Evolutionary conservation across 2,113 vertebrate genomes (phyloP).

Genomic region (Aix galericulata): DNA sequence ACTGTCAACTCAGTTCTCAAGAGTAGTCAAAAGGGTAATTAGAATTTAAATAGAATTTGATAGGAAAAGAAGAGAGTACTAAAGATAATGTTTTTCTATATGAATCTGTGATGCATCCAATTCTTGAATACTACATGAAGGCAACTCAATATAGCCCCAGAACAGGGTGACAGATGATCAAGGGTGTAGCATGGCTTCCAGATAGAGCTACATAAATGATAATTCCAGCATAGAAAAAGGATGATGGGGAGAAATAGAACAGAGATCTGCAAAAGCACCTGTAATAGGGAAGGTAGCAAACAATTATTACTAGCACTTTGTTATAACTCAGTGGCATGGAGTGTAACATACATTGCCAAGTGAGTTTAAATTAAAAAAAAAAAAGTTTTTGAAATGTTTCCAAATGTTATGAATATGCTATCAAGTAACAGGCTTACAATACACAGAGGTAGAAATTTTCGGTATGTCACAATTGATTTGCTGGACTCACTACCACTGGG

Average conservation of each 20-base stretch:
- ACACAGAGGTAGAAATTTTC: background rate
- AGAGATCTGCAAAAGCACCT: background rate
- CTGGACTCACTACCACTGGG: background rate
- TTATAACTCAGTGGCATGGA: background rate
- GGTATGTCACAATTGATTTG: background rate
- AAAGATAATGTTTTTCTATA: background rate
- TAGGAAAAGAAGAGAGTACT: background rate
- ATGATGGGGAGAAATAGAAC: background rate
- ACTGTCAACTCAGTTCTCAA: background rate
- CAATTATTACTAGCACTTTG: background rate
- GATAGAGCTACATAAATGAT: background rate
- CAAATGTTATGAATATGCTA: background rate
- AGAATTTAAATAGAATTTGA: background rate
- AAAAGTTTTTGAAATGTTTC: background rate
- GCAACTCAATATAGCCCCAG: background rate
- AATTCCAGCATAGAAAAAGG: background rate
- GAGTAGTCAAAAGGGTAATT: background rate
- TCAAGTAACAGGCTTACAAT: background rate
- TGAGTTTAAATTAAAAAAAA: background rate
- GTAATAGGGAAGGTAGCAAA: background rate
- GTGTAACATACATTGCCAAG: background rate
- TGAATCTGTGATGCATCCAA: background rate
- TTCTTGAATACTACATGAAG: background rate
- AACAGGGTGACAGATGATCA: background rate
- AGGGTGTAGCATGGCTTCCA: background rate